These are phyloP conservation scores for Hexactinellida sp. DNA, from an alignment of 37 sponge, comb jelly and placozoan species.

Conservation along the genomic window DNA sequence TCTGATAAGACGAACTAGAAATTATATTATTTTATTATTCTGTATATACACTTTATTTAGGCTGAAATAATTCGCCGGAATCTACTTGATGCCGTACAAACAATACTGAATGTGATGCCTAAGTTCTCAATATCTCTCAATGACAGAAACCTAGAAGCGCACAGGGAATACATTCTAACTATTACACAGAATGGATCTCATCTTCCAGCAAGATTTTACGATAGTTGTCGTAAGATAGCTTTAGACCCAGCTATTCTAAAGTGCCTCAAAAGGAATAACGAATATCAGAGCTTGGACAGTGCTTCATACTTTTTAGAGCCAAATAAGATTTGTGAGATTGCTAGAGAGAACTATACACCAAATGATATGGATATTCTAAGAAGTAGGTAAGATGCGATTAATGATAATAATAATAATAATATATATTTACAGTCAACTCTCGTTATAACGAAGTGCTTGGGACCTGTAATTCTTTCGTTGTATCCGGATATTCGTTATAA, in stretches of 20 bases:
- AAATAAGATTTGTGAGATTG: not conserved
- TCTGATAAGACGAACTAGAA: too few relatives aligned
- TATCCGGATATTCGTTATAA: too few relatives aligned
- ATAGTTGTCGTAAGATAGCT: not conserved
- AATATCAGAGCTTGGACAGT: slow-evolving; percentile 15
- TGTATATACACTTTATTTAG: too few relatives aligned
- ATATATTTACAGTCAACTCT: too few relatives aligned
- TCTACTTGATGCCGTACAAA: not conserved
- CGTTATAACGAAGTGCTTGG: too few relatives aligned
- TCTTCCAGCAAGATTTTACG: not conserved
- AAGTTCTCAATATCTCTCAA: not conserved
- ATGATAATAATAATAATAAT: too few relatives aligned
- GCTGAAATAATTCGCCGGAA: not conserved
- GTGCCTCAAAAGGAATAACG: not conserved
- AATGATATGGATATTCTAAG: slow-evolving; percentile 2
- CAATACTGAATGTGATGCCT: not conserved
- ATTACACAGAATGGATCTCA: not conserved
- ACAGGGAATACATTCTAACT: not conserved
- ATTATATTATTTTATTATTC: too few relatives aligned
- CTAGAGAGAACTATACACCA: not conserved
- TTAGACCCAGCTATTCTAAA: not conserved
- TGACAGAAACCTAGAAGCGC: not conserved
- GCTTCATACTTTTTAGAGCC: not conserved
- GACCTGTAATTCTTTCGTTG: too few relatives aligned
- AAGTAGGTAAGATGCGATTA: not conserved